Conservation (phyloP, 2,797 vertebrate genomes). For the Aeoliscus strigatus region DNA sequence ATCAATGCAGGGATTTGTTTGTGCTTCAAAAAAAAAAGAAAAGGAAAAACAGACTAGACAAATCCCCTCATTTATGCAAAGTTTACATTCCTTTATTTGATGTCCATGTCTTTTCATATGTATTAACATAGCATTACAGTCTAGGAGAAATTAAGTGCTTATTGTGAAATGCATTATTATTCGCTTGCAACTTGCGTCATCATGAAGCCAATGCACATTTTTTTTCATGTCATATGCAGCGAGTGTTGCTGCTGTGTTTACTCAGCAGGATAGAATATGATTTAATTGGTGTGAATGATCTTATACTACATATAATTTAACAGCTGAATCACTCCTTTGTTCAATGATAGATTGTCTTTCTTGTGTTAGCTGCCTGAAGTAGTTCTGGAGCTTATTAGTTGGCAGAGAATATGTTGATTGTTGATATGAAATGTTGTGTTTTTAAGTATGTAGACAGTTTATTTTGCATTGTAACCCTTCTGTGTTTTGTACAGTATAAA, state of each 20-base stretch:
- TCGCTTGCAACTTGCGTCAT: conserved; percentile 38
- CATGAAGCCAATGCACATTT: conserved; percentile 30
- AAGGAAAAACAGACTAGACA: too few relatives aligned
- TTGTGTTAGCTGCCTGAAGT: conserved; percentile 10
- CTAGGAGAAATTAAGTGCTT: conserved; percentile 8
- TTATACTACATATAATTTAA: conserved; percentile 39
- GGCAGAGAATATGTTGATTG: conserved; percentile 19
- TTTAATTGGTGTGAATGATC: conserved; percentile 23
- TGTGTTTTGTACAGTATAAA: conserved; percentile 75
- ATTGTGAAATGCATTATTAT: conserved; percentile 40
- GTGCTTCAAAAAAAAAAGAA: conserved; percentile 26
- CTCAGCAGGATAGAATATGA: conserved; percentile 9
- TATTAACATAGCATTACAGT: conserved; percentile 35
- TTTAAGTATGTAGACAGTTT: conserved; percentile 53
- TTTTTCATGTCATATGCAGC: conserved; percentile 17
- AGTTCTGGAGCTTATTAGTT: conserved; percentile 8
- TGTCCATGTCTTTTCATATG: conserved; percentile 34
- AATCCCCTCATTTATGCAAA: conserved; percentile 57
- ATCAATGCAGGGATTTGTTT: conserved; percentile 48
- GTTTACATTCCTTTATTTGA: conserved; percentile 55
- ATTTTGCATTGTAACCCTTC: conserved; percentile 63
- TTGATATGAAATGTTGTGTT: conserved; percentile 44
- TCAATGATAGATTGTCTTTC: conserved; percentile 17
- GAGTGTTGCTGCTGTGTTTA: conserved; percentile 18
- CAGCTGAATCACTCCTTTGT: conserved; percentile 13